phyloP scores from a whole-genome alignment of 1,140 invertebrate species.

The Aradophagus sp. region DNA sequence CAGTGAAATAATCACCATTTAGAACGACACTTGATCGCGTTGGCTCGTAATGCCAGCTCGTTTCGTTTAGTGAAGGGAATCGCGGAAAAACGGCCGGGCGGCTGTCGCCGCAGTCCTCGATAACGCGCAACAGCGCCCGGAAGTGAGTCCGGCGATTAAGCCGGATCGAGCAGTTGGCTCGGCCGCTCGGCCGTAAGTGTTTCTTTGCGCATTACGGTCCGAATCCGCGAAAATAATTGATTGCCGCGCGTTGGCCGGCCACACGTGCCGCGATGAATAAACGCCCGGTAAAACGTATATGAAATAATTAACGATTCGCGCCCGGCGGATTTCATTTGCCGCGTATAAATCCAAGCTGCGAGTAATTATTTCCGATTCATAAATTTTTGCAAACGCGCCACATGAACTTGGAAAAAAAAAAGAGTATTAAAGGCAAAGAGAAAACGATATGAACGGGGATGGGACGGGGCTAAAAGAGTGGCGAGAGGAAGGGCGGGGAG shows the following conservation, averaged over 20 bases:
- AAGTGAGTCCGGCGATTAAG: too few relatives aligned
- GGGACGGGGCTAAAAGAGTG: not conserved
- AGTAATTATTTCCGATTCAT: conserved; percentile 41
- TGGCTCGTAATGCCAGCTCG: too few relatives aligned
- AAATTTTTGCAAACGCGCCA: conserved; percentile 18
- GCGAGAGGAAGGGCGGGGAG: not conserved
- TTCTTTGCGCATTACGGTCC: conserved; percentile 6
- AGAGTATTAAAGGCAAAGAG: conserved; percentile 1
- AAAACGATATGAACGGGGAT: not conserved
- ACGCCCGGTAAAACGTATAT: conserved; percentile 16
- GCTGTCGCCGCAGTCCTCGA: too few relatives aligned
- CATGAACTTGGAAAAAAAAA: conserved; percentile 2
- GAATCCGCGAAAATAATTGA: conserved; percentile 18
- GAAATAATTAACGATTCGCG: conserved; percentile 25
- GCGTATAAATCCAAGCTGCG: conserved; percentile 16
- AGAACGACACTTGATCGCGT: too few relatives aligned
- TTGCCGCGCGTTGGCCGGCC: conserved; percentile 3
- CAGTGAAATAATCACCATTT: too few relatives aligned
- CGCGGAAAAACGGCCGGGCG: too few relatives aligned
- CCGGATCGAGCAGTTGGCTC: too few relatives aligned
- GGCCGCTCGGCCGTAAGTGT: too few relatives aligned
- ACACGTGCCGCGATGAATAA: conserved; percentile 2
- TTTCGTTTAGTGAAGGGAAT: too few relatives aligned
- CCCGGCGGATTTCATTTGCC: conserved; percentile 1
- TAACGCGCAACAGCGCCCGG: too few relatives aligned